Evolutionary conservation across 2,888 invertebrate genomes (phyloP), one percentile per base, ranked within the genome.

Genomic region (Gibbula magus): DNA sequence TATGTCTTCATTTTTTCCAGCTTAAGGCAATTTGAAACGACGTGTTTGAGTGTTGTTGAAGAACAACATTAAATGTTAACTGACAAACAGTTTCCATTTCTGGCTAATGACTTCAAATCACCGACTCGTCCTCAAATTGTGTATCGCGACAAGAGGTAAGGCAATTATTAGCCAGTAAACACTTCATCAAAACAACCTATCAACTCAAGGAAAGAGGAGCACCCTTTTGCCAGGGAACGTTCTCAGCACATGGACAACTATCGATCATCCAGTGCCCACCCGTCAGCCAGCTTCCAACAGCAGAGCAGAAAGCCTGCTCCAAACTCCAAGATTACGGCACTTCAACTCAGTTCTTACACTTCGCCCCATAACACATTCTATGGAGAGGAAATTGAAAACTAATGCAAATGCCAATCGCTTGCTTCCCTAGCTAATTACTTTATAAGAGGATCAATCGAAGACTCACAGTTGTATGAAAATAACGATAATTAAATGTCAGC

Each of bases 381-480:
- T 67, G 73, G 54, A 73, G 32, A 78, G 78, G 78, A 78, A 73
- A 73, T 78, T 78, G 78, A 78, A 78, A 78, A 70, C 74, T 78
- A 78, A 78, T 78, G 56, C 78, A 51, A 73, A 25, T 73, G 78
- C 73, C 73, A 73, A 73, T 78, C 78, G 74, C 56, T 29, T 54
- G 52, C 56, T 52, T 73, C 78, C 70, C 73, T 56, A 39, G 73
- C 73, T 78, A 74, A 78, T 74, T 74, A 73, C 73, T 54, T 35
- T 73, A 73, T 74, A 78, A 74, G 78, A 78, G 78, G 78, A 78
- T 78, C 78, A 78, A 78, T 78, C 39, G 56, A 35, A 29, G 53
- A 29, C 56, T 73, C 54, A 32, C 54, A 25, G 73, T 78, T 78
- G 35, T 74, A 56, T 78, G 56, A 70, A 78, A 78, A 73, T 73